Conservation (phyloP, 2,113 vertebrate genomes). For the Amphiprion ocellaris region DNA sequence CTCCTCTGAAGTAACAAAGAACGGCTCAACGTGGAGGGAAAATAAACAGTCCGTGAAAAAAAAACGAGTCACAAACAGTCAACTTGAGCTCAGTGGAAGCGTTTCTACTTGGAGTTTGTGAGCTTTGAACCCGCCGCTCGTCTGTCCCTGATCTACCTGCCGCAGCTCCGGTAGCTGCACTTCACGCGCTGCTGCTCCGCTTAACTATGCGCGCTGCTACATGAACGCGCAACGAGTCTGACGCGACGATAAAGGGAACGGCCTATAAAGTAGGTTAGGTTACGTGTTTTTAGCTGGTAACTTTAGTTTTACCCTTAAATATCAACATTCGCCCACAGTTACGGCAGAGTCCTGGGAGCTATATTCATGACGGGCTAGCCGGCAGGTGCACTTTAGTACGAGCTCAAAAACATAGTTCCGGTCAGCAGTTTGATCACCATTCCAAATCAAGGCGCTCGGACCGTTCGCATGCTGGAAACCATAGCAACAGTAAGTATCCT, state of each 20-base stretch:
- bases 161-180: background rate
- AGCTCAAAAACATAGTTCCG: background rate
- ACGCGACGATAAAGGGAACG: no score
- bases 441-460: background rate
- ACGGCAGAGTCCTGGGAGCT: background rate
- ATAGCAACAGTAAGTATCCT: background rate
- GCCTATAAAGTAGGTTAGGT: no score
- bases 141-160: background rate
- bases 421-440: background rate
- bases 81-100: no score
- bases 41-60: no score
- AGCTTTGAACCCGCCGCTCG: background rate
- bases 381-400: background rate
- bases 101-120: background rate
- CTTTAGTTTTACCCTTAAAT: no score
- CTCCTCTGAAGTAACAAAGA: no score
- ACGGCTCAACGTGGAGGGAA: no score
- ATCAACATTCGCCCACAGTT: background rate
- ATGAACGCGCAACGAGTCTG: conserved; percentile 42
- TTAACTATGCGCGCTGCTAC: background rate
- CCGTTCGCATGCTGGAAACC: background rate
- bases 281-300: no score
- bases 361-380: background rate
- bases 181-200: background rate
- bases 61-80: no score